These are phyloP conservation scores for Ctenicera cuprea DNA, from an alignment of 2,888 invertebrate species.

Conservation along the genomic window DNA sequence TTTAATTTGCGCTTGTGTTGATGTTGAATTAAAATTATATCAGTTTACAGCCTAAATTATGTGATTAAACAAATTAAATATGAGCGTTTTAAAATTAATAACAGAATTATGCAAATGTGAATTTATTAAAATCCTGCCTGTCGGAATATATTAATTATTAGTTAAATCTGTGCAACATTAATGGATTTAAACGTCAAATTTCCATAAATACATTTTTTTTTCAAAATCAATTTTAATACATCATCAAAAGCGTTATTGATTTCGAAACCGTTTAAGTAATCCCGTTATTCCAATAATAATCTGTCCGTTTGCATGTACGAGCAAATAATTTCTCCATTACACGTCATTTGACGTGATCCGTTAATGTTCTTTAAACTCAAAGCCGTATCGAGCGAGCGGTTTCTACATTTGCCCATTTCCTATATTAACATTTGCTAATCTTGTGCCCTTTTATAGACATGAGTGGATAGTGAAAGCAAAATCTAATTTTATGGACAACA, in stretches of 20 bases:
- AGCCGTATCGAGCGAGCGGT: slow-evolving; percentile 7
- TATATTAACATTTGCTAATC: slow-evolving; percentile 13
- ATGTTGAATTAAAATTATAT: not conserved
- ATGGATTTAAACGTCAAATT: slow-evolving; percentile 14
- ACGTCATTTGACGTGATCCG: slow-evolving; percentile 24
- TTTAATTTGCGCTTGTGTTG: slow-evolving; percentile 23
- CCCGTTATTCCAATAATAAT: slow-evolving; percentile 17
- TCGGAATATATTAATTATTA: slow-evolving; percentile 13
- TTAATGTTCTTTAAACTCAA: slow-evolving; percentile 8
- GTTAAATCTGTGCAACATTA: slow-evolving; percentile 13
- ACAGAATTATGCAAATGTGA: slow-evolving; percentile 15
- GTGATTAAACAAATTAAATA: slow-evolving; percentile 2
- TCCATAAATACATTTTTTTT: slow-evolving; percentile 1
- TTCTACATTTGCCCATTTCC: slow-evolving; percentile 6
- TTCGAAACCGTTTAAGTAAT: slow-evolving; percentile 9
- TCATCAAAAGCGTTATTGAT: not conserved
- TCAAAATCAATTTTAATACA: not conserved
- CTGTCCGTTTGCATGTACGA: slow-evolving; percentile 9
- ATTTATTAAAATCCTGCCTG: slow-evolving; percentile 7
- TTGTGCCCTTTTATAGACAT: slow-evolving; percentile 16
- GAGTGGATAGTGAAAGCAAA: slow-evolving; percentile 25
- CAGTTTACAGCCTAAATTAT: not conserved
- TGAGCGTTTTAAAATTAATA: slow-evolving; percentile 1
- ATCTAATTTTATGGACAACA: slow-evolving; percentile 15
- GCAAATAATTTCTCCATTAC: slow-evolving; percentile 22